Evolutionary conservation across 2,797 vertebrate genomes (phyloP), one percentile per base, ranked within the genome.

Genomic region (Botia kubotai): DNA sequence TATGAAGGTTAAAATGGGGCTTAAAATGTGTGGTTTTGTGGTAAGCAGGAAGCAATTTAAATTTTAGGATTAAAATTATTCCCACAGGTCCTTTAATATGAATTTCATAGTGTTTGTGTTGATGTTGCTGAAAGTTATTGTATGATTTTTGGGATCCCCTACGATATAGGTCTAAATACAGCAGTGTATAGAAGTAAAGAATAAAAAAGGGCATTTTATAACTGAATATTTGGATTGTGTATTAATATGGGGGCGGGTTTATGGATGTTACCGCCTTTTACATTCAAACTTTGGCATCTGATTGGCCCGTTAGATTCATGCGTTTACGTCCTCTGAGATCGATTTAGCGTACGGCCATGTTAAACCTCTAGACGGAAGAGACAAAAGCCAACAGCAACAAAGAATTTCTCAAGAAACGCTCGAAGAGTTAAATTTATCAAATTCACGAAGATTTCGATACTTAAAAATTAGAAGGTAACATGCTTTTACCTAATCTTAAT

Each of bases 321-420:
- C 79, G 75, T 85, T 46, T 66, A 46, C 71, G 60, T 68, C 26
- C 39, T 52, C 29, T 39, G 23, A 69, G 53, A 36, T 83, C 81
- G 74, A 68, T 48, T 72, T 68, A 77, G 39, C 60, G 88, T 88
- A 89, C 91, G 90, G 93, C 93, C 92, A 93, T 93, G 86, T 94
- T 94, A 89, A 91, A 90, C 90, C 88, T 83, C 87, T 78, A 86
- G 71, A 86, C 86, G 89, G 86, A 89, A 82, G 84, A 92, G 86
- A 91, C 91, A 92, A 93, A 91, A 92, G 65, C 75, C 72, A 63
- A 83, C 65, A 73, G 62, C 53, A 78, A 80, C 58, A 69, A 79
- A 68, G 67, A 75, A 72, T 69, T 76, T 75, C 6, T 36, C 60
- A 68, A 69, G 52, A 57, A 67, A 29, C 50, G 3, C 6, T 65